Base-by-base conservation (phyloP, 1,140 invertebrate genomes). In the Onthophagus taurus region DNA sequence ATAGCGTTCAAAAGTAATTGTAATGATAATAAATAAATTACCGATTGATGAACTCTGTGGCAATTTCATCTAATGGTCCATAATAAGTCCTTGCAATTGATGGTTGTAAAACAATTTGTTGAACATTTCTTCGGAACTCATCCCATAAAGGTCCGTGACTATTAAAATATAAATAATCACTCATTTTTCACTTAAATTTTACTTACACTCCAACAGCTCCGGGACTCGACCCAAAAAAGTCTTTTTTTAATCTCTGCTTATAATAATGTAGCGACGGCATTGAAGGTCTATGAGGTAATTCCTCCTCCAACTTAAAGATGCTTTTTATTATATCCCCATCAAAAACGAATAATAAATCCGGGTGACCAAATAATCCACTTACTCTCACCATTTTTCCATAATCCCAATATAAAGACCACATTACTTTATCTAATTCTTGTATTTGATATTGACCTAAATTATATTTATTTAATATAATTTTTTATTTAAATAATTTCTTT, bases 101-200 rank as follows among this genome's bases (percentile, higher is more conserved):
- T 3, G 86, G 85, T 48, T 85, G 78, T 49, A 87, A 66, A 64
- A 89, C 72, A n/a, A 82, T 74, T 60, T 87, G 84, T 53, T 89
- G 85, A n/a, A 88, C 83, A 66, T 84, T 80, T 19, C 76, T 81
- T 23, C 86, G 72, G 54, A 89, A 85, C 42, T 72, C 71, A 54
- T 85, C 82, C 87, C 87, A 90, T 48, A 80, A 78, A 61, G 80
- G 76, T 14, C 86, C 86, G 57, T 89, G 86, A n/a, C 86, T 89
- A 69, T 7, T 59, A 47, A n/a, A 31, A 31, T 4, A 16, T 37
- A 9, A 21, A 7, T 26, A 26, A 21, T 21, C 11, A 37, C 18
- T 12, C 13, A 33, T 33, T 33, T 33, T 33, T 16, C 31, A n/a
- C n/a, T n/a, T n/a, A n/a, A 33, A 13, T 33, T 33, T 12, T 48